Conservation (phyloP, 2,113 vertebrate genomes). For the Eurypyga helias region DNA sequence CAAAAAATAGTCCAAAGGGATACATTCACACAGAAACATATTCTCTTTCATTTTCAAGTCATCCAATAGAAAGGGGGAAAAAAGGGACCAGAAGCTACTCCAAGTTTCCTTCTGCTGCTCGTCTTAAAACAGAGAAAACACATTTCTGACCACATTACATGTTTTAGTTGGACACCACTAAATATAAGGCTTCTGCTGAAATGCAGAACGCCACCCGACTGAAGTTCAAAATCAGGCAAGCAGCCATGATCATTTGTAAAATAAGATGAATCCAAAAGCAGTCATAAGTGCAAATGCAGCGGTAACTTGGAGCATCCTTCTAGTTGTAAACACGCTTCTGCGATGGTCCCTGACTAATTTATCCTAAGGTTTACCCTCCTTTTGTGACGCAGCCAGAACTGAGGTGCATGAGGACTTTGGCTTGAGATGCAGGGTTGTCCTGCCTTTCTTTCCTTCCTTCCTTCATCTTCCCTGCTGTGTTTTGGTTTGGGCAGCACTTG, state of each 20-base stretch:
- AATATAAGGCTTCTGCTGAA: slow-evolving; percentile 41
- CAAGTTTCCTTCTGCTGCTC: slow-evolving; percentile 52
- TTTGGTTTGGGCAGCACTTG: slow-evolving; percentile 3
- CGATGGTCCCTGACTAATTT: not conserved
- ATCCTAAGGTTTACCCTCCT: not conserved
- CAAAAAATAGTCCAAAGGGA: slow-evolving; percentile 29
- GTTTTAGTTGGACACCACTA: slow-evolving; percentile 68
- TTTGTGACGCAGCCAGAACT: not conserved
- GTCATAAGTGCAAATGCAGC: not conserved
- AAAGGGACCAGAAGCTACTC: slow-evolving; percentile 57
- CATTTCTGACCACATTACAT: slow-evolving; percentile 71
- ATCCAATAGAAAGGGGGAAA: not conserved
- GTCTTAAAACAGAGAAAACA: slow-evolving; percentile 57
- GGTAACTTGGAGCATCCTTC: not conserved
- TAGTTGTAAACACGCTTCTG: not conserved
- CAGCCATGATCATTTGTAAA: slow-evolving; percentile 47
- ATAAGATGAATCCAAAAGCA: slow-evolving; percentile 2
- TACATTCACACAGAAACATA: slow-evolving; percentile 24
- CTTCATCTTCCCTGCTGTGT: not conserved
- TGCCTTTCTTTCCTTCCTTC: not conserved
- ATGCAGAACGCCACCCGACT: not conserved
- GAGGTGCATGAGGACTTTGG: not conserved
- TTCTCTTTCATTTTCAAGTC: slow-evolving; percentile 24
- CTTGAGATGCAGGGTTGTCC: not conserved
- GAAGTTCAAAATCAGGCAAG: slow-evolving; percentile 1